phyloP scores from a whole-genome alignment of 2,113 vertebrate genomes.

The Perca flavescens region DNA sequence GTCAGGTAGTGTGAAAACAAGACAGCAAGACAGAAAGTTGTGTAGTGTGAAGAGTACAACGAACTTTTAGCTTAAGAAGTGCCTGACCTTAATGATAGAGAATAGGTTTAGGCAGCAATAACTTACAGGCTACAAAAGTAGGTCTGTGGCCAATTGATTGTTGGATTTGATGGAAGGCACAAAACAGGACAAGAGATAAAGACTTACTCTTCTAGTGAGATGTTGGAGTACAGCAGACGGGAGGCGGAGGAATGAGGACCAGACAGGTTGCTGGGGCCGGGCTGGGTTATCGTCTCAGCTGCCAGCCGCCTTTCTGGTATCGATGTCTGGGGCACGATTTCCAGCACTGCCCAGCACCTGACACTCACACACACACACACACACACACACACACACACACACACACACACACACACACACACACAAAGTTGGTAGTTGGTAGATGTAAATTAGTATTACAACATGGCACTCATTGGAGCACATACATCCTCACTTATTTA shows the following conservation, averaged over 20 bases:
- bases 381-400: neutral
- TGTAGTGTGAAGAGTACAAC: too few species aligned
- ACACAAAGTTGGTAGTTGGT: neutral
- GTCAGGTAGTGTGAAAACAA: too few species aligned
- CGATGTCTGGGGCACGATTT: slow-evolving; percentile 84
- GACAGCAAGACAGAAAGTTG: too few species aligned
- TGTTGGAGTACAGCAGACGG: slow-evolving; percentile 75
- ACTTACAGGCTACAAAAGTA: neutral
- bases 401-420: neutral
- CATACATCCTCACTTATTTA: neutral
- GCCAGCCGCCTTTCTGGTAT: slow-evolving; percentile 38
- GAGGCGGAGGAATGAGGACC: slow-evolving; percentile 22
- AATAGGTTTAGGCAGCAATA: neutral
- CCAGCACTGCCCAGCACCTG: slow-evolving; percentile 85
- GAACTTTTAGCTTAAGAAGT: too few species aligned
- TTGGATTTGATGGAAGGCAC: neutral
- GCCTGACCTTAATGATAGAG: neutral
- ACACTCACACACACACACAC: slow-evolving; percentile 18
- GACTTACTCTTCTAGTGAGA: slow-evolving; percentile 82
- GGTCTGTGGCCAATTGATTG: too few species aligned
- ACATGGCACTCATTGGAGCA: neutral
- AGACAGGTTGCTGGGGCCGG: slow-evolving; percentile 53
- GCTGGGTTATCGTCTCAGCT: slow-evolving; percentile 28
- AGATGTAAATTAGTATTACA: neutral
- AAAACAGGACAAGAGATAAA: slow-evolving; percentile 12